These are phyloP conservation scores for Leptoclinus maculatus DNA, from an alignment of 2,797 vertebrate species.

Conservation along the genomic window DNA sequence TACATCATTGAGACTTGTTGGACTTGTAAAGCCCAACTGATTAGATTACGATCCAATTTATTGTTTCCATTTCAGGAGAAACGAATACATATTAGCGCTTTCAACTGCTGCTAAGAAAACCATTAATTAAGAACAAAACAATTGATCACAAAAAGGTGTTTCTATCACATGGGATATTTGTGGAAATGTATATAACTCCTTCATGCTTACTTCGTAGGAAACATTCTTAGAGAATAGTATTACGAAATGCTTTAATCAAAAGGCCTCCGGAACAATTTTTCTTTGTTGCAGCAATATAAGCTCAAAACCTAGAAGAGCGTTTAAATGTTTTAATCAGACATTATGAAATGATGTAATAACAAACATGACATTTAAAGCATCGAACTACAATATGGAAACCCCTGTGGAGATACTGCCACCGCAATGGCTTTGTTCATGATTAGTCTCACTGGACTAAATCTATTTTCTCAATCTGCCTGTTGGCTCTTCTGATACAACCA, in stretches of 20 bases:
- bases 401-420: conserved; percentile 52
- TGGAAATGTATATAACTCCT: not conserved
- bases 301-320: not conserved
- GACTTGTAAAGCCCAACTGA: too few species aligned
- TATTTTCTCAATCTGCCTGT: conserved; percentile 6
- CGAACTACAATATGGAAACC: conserved; percentile 13
- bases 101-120: not conserved
- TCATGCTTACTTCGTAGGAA: not conserved
- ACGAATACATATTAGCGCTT: too few species aligned
- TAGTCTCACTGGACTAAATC: conserved; percentile 28
- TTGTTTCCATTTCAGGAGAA: too few species aligned
- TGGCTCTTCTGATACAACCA: conserved; percentile 6
- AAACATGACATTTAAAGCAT: conserved; percentile 23
- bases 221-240: not conserved
- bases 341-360: not conserved
- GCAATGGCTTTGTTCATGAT: conserved; percentile 46
- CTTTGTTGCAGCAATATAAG: conserved; percentile 6
- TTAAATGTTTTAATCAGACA: not conserved
- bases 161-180: not conserved
- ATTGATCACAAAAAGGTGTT: not conserved
- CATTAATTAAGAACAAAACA: not conserved
- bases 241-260: conserved; percentile 6
- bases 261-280: not conserved
- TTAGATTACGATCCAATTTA: too few species aligned
- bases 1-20: too few species aligned